Percentiles rank a stretch among this genome's conserved stretches.
Conservation (phyloP, 2,113 vertebrate species). For the Charadrius vociferus region DNA sequence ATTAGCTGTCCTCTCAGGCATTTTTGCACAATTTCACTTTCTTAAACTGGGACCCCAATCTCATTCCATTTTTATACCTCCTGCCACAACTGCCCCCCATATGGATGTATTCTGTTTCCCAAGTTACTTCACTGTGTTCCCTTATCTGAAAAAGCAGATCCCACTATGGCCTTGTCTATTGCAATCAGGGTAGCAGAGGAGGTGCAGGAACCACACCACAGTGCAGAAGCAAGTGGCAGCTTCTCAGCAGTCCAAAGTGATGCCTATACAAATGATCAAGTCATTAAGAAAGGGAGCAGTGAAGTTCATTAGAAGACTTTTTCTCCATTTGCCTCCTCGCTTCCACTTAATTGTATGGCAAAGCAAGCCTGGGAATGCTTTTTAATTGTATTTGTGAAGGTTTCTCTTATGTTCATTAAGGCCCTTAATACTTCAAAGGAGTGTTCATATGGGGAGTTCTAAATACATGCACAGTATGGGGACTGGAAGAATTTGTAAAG, state of each 20-base stretch:
- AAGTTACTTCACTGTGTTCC: rapidly evolving
- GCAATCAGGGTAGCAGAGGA: not conserved
- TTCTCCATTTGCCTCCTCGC: not conserved
- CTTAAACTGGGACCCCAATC: not conserved
- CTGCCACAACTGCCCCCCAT: rapidly evolving
- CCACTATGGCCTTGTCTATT: not conserved
- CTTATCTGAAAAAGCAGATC: not conserved
- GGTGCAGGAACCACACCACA: rapidly evolving
- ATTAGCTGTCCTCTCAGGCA: not conserved
- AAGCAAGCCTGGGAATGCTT: not conserved
- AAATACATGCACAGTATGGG: not conserved
- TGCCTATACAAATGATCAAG: not conserved
- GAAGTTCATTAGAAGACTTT: not conserved
- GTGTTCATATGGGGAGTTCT: not conserved
- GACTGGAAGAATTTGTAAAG: not conserved
- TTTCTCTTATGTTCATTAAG: not conserved
- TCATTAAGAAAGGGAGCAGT: not conserved
- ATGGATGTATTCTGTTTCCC: not conserved
- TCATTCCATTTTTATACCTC: not conserved
- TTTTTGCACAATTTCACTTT: not conserved
- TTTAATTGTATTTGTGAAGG: not conserved
- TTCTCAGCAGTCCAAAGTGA: not conserved
- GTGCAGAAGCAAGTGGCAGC: not conserved
- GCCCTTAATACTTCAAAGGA: not conserved
- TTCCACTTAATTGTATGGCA: not conserved